Conservation (phyloP, 2,113 vertebrate genomes). For the Peromyscus polionotus region DNA sequence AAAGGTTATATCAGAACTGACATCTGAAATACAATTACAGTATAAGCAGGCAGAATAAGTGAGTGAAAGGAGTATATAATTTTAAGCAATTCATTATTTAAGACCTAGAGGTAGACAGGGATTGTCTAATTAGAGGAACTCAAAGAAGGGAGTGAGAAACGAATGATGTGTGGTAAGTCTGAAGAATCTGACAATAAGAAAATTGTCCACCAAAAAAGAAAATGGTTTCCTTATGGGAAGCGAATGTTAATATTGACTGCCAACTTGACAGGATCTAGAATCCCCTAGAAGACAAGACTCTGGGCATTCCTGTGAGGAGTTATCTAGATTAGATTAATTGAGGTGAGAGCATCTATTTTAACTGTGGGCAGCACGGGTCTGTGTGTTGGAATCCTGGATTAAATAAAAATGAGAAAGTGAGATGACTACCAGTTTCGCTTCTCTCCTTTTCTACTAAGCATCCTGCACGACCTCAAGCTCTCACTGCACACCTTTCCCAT, state of each 20-base stretch:
- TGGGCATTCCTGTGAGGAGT: background rate
- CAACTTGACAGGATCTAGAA: background rate
- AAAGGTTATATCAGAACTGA: constrained; percentile 9
- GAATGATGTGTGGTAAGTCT: background rate
- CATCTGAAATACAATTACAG: constrained; percentile 2
- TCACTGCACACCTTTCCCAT: background rate
- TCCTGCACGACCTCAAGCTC: background rate
- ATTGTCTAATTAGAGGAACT: background rate
- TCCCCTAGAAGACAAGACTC: background rate
- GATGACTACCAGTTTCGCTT: background rate
- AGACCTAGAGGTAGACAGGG: background rate
- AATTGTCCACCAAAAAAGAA: background rate
- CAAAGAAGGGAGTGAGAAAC: background rate
- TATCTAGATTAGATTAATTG: too few species aligned
- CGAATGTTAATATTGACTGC: background rate
- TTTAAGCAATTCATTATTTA: constrained; percentile 1
- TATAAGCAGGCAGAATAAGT: background rate
- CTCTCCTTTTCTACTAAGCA: too few species aligned
- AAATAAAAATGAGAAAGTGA: background rate
- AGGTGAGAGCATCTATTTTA: background rate
- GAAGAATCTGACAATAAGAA: background rate
- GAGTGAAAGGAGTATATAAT: background rate
- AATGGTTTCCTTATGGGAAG: background rate
- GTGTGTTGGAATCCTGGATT: background rate
- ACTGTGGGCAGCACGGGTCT: background rate